Evolutionary conservation across 2,888 invertebrate genomes (phyloP), one percentile per base, ranked within the genome.

Genomic region (Gortyna flavago): DNA sequence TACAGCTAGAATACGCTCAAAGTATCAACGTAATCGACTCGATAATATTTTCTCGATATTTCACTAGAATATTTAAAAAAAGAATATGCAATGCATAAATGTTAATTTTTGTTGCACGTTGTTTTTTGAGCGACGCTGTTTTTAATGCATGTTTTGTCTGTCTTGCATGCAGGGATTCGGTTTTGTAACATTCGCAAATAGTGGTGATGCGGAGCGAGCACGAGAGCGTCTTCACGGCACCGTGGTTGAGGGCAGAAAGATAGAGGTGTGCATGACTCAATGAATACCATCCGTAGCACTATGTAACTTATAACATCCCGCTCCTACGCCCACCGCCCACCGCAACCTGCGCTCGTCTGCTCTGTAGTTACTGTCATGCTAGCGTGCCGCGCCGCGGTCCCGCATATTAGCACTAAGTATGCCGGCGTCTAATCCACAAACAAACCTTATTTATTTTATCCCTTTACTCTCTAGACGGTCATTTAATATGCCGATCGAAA

Each of bases 141-240:
- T 98, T 98, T 98, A 98, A 98, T 98, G 98, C 98, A 98, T 98
- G 98, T 98, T 98, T 98, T 98, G 98, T 98, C 98, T 98, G 98
- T 98, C 98, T 97, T 98, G 98, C 99, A 98, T 98, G 98, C 99
- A 99, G 99, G 99, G 99, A 98, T 99, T 99, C 98, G 99, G 99
- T 98, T 99, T 99, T 99, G 99, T 99, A 98, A 99, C 99, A 98
- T 99, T 99, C 99, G 99, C 99, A 98, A 99, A 99, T 98, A 99
- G 99, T 98, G 98, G 98, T 98, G 99, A 99, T 98, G 99, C 99
- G 97, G 99, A 99, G 98, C 98, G 99, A 98, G 99, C 99, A 98
- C 99, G 99, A 98, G 99, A 99, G 98, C 99, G 99, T 98, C 99
- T 99, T 98, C 99, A 99, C 98, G 99, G 99, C 98, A 99, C 99